Conservation (phyloP, 2,113 vertebrate species). For the Cardinalis cardinalis region DNA sequence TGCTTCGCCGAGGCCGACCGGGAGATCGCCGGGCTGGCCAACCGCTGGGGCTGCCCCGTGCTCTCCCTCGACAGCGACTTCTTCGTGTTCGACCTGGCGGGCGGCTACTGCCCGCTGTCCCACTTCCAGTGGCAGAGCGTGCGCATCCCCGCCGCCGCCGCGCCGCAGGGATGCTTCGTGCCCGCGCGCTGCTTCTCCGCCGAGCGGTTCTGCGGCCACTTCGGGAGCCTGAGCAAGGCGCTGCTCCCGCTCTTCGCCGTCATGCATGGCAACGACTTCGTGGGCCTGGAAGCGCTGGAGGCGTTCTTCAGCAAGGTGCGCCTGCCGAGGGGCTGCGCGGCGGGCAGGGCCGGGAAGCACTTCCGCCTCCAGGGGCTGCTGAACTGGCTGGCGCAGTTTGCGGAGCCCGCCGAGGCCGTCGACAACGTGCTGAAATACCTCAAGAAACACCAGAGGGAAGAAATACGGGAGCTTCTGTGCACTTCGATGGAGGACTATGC, state of each 20-base stretch:
- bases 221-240: constrained; percentile 68
- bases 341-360: constrained; percentile 46
- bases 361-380: constrained; percentile 79
- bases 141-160: not conserved
- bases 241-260: constrained; percentile 89
- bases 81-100: constrained; percentile 87
- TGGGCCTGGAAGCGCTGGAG: constrained; percentile 63
- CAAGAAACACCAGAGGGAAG: constrained; percentile 20
- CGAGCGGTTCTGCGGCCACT: constrained; percentile 76
- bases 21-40: constrained; percentile 89
- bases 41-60: constrained; percentile 88
- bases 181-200: constrained; percentile 78
- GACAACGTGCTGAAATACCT: constrained; percentile 66
- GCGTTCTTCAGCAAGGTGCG: constrained; percentile 64
- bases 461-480: constrained; percentile 68
- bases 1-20: constrained; percentile 89
- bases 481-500: constrained; percentile 81
- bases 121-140: constrained; percentile 86
- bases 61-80: constrained; percentile 93
- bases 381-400: constrained; percentile 82
- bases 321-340: not conserved
- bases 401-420: constrained; percentile 69
- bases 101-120: constrained; percentile 83
- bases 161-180: constrained; percentile 69
- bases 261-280: constrained; percentile 86